Base-by-base conservation (phyloP, 2,113 vertebrate genomes). In the Amazona vittata region DNA sequence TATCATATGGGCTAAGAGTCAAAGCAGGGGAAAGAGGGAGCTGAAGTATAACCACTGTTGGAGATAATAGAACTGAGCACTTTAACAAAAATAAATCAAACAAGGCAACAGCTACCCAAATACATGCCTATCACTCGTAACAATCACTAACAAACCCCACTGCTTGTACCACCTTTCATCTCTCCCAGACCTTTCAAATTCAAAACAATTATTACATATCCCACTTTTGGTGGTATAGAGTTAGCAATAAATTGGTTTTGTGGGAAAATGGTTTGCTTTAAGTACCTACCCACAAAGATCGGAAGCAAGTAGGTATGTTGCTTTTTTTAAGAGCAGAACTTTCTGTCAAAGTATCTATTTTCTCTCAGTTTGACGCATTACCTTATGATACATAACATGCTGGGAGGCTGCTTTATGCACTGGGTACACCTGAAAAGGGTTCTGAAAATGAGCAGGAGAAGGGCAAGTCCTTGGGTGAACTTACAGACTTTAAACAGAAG, bases 281-380 rank as follows among this genome's bases (percentile, higher is more conserved):
- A 37, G 77, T 57, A 77, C 6, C 49, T 70, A 80, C 80, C 43
- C 37, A 90, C 78, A 76, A 57, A 57, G 41, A 55, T 8, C 46
- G n/a, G 47, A 85, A 84, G 44, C 29, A 59, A 55, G 24, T 28
- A 88, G 52, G 17, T 76, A 65, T 7, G 14, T 53, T 74, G 37
- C 44, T 89, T 93, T 85, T 87, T 89, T 84, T 62, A 83, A 90
- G 64, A 44, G 49, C 75, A 88, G 63, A 83, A 43, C 60, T 86
- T 93, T 68, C 41, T 91, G 64, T 77, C 75, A 86, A 95, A 86
- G 71, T 82, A 74, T 53, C 78, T 88, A 86, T 94, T 95, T 94
- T 94, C 71, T 91, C 86, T 62, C 91, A 26, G 50, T 94, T 91
- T 90, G 90, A 91, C 1, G 0, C 50, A 46, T 64, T 83, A 74